Evolutionary conservation across 2,888 invertebrate species (phyloP), one percentile per base, ranked within the genome.

Genomic region (Drosophila testacea): DNA sequence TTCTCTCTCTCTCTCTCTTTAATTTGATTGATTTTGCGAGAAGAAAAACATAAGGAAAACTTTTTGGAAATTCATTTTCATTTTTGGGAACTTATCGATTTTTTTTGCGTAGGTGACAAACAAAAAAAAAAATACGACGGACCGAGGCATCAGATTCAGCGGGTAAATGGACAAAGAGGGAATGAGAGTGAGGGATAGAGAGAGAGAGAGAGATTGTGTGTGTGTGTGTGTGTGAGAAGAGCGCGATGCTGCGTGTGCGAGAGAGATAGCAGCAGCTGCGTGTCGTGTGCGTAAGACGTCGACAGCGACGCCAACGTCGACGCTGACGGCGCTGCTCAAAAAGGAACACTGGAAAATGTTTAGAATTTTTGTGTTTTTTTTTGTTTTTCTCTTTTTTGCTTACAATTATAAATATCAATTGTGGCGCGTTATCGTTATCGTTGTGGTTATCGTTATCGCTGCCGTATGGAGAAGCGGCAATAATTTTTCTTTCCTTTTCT

Each of bases 41-140:
- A 39, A 16, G 22, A 27, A 27, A 22, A n/a, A 1, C 0, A 38
- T 5, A 9, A 6, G 54, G 16, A 55, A 55, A 55, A 44, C 32
- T 6, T 34, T 28, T 51, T 57, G 48, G 48, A 41, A 50, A 42
- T 36, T 64, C 47, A 34, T 22, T 57, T 59, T 64, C 36, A 4
- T 44, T 41, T 41, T 64, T 42, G 46, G 38, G 13, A 34, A 22
- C 51, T 51, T 76, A 64, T 77, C 72, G 73, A 69, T 75, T 77
- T 69, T 79, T 69, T 74, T 77, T 77, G 69, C 64, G 73, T 78
- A 75, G 81, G 87, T 84, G 84, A 77, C 84, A 74, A 71, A 62
- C 60, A 13, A 9, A 10, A 56, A 10, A 36, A 30, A 13, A 42
- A 55, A 11, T n/a, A 10, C 41, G 22, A 34, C 30, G 30, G 6